Conservation (phyloP, 2,113 vertebrate species). For the Bos javanicus region DNA sequence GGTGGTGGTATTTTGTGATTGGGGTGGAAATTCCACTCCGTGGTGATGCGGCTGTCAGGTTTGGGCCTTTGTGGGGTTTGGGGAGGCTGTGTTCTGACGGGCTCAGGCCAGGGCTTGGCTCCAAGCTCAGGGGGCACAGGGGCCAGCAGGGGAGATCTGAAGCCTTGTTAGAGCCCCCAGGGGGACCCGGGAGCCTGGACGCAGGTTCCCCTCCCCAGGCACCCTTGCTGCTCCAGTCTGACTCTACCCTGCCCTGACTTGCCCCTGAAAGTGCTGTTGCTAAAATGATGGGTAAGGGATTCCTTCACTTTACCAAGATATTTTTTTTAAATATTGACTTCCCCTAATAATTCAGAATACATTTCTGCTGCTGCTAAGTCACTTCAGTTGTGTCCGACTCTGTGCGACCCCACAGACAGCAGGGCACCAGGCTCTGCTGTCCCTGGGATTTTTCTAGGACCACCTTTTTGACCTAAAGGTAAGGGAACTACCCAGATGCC, state of each 20-base stretch:
- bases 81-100: not conserved
- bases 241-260: not conserved
- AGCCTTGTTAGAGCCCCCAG: not conserved
- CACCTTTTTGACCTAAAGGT: not conserved
- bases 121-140: not conserved
- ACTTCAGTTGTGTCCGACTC: too few relatives aligned
- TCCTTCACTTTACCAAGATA: not conserved
- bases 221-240: not conserved
- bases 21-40: too few relatives aligned
- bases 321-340: not conserved
- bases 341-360: not conserved
- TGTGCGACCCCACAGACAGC: too few relatives aligned
- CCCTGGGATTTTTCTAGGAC: too few relatives aligned
- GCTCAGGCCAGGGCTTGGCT: not conserved
- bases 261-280: not conserved
- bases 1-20: not conserved
- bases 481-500: not conserved
- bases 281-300: not conserved
- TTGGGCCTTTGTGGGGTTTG: not conserved
- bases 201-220: too few relatives aligned
- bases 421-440: too few relatives aligned
- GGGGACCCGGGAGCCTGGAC: not conserved
- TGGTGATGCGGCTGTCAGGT: not conserved
- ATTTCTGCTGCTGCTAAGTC: not conserved
- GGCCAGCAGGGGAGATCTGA: not conserved